Conservation (phyloP, 2,797 vertebrate genomes). For the Acanthurus leucopareius region DNA sequence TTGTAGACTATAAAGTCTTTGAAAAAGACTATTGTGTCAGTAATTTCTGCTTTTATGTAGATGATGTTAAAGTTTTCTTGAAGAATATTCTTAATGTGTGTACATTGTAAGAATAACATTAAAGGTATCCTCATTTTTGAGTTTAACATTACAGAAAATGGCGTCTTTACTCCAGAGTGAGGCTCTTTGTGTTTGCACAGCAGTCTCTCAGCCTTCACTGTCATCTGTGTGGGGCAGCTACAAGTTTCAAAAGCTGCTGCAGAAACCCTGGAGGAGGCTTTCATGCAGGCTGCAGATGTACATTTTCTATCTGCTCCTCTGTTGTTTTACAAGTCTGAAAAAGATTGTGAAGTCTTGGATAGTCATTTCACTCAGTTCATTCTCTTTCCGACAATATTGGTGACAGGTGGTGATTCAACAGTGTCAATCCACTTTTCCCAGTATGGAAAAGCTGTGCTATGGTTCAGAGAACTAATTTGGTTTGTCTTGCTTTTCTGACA, state of each 20-base stretch:
- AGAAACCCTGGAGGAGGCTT: conserved; percentile 29
- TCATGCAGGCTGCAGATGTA: conserved; percentile 8
- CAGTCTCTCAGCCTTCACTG: conserved; percentile 11
- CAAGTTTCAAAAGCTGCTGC: conserved; percentile 22
- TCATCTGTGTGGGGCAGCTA: conserved; percentile 6
- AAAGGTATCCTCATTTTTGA: conserved; percentile 27
- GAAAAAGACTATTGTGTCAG: not conserved
- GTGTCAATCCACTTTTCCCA: conserved; percentile 33
- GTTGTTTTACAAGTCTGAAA: conserved; percentile 13
- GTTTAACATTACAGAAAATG: conserved; percentile 29
- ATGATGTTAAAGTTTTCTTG: conserved; percentile 8
- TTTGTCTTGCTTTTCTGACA: conserved; percentile 52
- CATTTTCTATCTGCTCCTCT: conserved; percentile 6
- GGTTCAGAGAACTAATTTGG: conserved; percentile 52
- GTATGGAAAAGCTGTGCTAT: conserved; percentile 32
- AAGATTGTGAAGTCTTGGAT: conserved; percentile 20
- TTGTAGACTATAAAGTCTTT: not conserved
- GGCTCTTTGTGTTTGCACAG: conserved; percentile 31
- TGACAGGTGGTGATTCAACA: conserved; percentile 44
- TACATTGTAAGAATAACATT: conserved; percentile 13
- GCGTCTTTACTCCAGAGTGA: conserved; percentile 14
- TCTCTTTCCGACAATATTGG: conserved; percentile 11
- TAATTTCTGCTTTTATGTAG: conserved; percentile 14
- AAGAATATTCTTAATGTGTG: not conserved
- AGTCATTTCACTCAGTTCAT: conserved; percentile 21